Evolutionary conservation across 2,113 vertebrate genomes (phyloP), one percentile per base, ranked within the genome.

Genomic region (Cichladusa arquata): DNA sequence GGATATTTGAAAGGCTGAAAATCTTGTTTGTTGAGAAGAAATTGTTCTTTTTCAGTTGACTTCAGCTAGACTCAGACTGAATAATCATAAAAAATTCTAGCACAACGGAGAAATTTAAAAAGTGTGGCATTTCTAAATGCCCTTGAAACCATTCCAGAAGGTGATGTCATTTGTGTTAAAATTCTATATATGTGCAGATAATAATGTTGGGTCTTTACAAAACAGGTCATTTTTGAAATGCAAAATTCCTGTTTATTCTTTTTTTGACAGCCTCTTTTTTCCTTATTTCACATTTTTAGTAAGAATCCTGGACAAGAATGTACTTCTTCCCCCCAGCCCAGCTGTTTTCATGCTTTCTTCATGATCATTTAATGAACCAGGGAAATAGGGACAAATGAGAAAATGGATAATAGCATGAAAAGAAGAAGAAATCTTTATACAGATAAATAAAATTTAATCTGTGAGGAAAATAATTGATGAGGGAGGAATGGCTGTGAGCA

Each of bases 391-490:
- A 93, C 87, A 92, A 88, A 91, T 57, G 19, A 73, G 33, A 90
- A 70, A 88, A 86, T 3, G 4, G 40, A 89, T 82, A 48, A 88
- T 31, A 65, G 31, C 40, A 67, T 77, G 50, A 90, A 72, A 57
- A 47, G 20, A 77, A 90, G 51, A 97, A 88, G 50, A 88, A 87
- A 74, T 74, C 51, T 81, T 81, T 40, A 51, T 19, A 36, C 19
- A 93, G 85, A 91, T 54, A 71, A 92, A 58, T 79, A 92, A 93
- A 96, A 91, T 79, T 85, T 87, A 67, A 92, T 88, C 51, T 73
- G 42, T 42, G 48, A 84, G 40, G 57, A 93, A 72, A 95, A 96
- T 91, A 96, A 96, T 45, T 50, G 83, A 83, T 94, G 81, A 91
- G 45, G 6, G 25, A 74, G 72, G 45, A 95, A 93, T 74, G 94